phyloP scores from a whole-genome alignment of 2,888 invertebrate species.

The Cosmia trapezina region DNA sequence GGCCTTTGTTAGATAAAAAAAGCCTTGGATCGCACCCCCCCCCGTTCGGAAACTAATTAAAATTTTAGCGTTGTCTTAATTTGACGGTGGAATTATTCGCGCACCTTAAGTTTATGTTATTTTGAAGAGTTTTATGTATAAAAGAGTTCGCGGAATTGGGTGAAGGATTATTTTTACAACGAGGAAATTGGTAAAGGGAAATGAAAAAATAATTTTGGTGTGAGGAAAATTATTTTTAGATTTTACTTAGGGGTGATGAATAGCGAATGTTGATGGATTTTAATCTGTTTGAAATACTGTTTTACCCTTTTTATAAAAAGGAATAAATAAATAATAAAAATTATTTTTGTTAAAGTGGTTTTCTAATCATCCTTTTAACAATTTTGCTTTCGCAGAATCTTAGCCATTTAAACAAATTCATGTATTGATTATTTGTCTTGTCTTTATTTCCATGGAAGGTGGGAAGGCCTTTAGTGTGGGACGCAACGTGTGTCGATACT shows the following conservation, averaged over 20 bases:
- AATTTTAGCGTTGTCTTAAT: slow-evolving; percentile 63
- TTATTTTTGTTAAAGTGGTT: neutral
- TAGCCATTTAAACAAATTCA: neutral
- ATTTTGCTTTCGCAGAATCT: neutral
- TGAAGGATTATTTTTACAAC: slow-evolving; percentile 19
- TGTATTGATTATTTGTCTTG: no score
- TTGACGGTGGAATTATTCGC: slow-evolving; percentile 55
- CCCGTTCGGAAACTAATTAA: slow-evolving; percentile 65
- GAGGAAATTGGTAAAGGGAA: neutral
- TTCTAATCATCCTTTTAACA: neutral
- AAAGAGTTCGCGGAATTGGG: slow-evolving; percentile 20
- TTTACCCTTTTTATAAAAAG: neutral
- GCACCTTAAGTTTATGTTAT: slow-evolving; percentile 42
- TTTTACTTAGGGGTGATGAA: neutral
- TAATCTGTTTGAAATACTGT: neutral
- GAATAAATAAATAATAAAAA: no score
- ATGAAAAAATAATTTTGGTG: neutral
- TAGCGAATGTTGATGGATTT: neutral
- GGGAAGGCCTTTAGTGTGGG: no score
- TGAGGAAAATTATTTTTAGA: neutral
- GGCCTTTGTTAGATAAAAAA: slow-evolving; percentile 59
- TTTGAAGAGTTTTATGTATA: slow-evolving; percentile 24
- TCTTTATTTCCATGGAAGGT: no score
- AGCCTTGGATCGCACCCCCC: slow-evolving; percentile 31
- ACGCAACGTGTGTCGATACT: no score